These are phyloP conservation scores for Sebastes steindachneri DNA, from an alignment of 2,797 vertebrate species.

Conservation along the genomic window DNA sequence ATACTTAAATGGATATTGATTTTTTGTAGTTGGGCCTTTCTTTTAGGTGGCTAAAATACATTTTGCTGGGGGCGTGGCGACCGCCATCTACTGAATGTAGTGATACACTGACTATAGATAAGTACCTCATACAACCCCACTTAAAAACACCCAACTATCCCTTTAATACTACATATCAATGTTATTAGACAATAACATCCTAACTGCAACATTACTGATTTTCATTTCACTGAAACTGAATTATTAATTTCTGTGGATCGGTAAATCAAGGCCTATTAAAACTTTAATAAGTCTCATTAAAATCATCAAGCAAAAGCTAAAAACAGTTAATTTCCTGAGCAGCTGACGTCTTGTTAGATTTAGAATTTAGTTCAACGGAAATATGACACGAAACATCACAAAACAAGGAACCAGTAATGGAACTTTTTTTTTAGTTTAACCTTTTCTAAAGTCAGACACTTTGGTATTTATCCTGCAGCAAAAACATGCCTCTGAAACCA, in stretches of 20 bases:
- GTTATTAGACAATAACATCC: background rate
- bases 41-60: no score
- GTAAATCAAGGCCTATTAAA: conserved; percentile 9
- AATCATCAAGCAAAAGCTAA: background rate
- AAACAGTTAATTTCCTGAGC: background rate
- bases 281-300: conserved; percentile 14
- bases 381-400: background rate
- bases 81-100: no score
- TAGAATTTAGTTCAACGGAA: background rate
- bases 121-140: no score
- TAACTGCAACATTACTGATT: background rate
- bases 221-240: conserved; percentile 1
- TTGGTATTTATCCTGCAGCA: background rate
- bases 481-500: background rate
- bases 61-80: no score
- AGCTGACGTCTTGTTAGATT: conserved; percentile 1
- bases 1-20: no score
- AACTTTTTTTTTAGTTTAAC: background rate
- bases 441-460: background rate
- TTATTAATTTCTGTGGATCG: background rate
- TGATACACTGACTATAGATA: no score
- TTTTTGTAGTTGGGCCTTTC: no score
- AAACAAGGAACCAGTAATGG: background rate
- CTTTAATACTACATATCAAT: background rate
- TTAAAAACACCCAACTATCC: no score